phyloP scores from a whole-genome alignment of 2,797 vertebrate species.

The Myiotriccus ornatus region DNA sequence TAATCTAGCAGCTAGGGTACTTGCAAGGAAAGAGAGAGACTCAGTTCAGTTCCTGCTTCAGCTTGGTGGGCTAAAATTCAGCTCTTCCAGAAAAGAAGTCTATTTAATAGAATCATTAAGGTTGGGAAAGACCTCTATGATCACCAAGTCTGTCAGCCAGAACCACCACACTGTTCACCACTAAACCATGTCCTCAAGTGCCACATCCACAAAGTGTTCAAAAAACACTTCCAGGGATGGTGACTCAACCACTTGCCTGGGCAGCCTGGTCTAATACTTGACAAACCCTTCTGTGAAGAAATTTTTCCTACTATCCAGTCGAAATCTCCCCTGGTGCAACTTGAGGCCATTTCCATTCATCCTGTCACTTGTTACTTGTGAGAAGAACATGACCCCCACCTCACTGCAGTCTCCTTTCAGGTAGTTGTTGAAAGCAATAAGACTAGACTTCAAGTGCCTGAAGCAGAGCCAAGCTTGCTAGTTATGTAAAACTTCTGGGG shows the following conservation, averaged over 20 bases:
- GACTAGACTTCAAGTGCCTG: not conserved
- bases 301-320: not conserved
- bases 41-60: not conserved
- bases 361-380: not conserved
- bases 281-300: not conserved
- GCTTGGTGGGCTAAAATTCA: not conserved
- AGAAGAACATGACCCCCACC: not conserved
- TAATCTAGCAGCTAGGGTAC: not conserved
- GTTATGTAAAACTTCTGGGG: not conserved
- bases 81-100: not conserved
- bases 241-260: not conserved
- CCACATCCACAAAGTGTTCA: not conserved
- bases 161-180: too few relatives aligned
- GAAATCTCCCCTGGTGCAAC: not conserved
- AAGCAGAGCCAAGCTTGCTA: not conserved
- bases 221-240: not conserved
- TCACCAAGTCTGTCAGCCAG: accelerated
- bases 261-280: not conserved
- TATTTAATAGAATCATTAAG: not conserved
- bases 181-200: not conserved
- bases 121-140: not conserved
- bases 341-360: not conserved
- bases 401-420: not conserved
- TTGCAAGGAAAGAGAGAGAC: not conserved
- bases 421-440: not conserved